Percentiles rank a stretch among this genome's conserved stretches.
phyloP scores from a whole-genome alignment of 2,113 vertebrate species.

The Coptodon bakossiorum region DNA sequence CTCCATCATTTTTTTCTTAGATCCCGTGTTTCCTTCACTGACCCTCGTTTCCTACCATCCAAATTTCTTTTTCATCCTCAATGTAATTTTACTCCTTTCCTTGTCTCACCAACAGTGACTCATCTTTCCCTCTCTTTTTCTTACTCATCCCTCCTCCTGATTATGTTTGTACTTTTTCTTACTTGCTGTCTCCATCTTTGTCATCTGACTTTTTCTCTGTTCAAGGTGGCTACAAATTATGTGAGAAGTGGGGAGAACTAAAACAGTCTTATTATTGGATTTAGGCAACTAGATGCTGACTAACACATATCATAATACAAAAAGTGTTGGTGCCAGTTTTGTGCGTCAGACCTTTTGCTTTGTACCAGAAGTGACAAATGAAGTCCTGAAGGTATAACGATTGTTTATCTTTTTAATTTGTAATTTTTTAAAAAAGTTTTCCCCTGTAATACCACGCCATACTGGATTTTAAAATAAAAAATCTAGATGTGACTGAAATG shows the following conservation, averaged over 20 bases:
- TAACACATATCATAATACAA: background rate
- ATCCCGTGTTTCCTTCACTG: background rate
- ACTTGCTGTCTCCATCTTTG: background rate
- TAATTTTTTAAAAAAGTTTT: rapidly evolving
- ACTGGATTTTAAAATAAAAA: background rate
- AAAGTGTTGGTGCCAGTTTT: background rate
- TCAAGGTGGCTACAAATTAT: background rate
- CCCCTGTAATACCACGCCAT: rapidly evolving
- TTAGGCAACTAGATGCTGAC: background rate
- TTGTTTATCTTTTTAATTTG: background rate
- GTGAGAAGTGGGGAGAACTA: rapidly evolving
- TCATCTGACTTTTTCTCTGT: background rate
- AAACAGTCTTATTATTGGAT: background rate
- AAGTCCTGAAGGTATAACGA: rapidly evolving
- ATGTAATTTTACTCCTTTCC: background rate
- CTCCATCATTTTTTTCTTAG: background rate
- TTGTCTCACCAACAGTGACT: background rate
- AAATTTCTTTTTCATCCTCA: background rate
- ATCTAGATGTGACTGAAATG: background rate
- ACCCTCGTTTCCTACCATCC: background rate
- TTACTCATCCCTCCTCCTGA: background rate
- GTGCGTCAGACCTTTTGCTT: background rate
- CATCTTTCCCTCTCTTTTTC: background rate
- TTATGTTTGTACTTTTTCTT: background rate
- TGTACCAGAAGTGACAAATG: background rate